Evolutionary conservation across 30 jellyfish, hydroid and myxozoan genomes (phyloP).

Genomic region (Pelagia noctiluca): DNA sequence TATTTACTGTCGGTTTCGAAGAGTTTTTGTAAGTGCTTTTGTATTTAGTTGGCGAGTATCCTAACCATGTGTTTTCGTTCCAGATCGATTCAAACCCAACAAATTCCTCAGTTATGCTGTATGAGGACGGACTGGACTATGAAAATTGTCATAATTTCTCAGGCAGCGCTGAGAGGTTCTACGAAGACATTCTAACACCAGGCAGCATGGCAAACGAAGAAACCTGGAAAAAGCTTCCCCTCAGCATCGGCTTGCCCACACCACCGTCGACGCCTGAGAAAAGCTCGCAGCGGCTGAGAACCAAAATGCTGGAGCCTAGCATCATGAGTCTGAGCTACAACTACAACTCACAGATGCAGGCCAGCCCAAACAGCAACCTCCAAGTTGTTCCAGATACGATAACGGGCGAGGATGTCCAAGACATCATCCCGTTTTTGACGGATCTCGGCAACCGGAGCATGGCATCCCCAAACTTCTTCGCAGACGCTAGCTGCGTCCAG

Average conservation of each 20-base stretch:
- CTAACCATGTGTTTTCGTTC: constrained; percentile 41
- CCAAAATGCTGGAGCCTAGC: constrained; percentile 50
- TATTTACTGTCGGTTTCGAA: too few species aligned
- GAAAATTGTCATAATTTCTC: constrained; percentile 65
- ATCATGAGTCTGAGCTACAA: constrained; percentile 25
- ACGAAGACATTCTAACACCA: constrained; percentile 71
- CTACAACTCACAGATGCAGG: constrained; percentile 44
- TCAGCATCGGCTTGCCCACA: constrained; percentile 71
- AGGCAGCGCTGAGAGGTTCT: constrained; percentile 62
- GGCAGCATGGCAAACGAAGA: constrained; percentile 64
- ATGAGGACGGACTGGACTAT: constrained; percentile 63
- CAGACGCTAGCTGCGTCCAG: constrained; percentile 42
- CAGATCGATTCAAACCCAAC: constrained; percentile 34
- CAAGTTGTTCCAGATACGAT: constrained; percentile 88
- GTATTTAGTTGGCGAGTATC: background rate
- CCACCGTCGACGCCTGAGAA: constrained; percentile 91
- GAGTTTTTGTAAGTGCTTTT: background rate
- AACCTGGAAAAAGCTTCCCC: constrained; percentile 61
- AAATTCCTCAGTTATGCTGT: constrained; percentile 59
- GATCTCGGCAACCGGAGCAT: constrained; percentile 74
- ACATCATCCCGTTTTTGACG: constrained; percentile 72
- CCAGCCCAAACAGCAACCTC: constrained; percentile 71
- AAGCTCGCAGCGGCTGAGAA: constrained; percentile 39
- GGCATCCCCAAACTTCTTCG: constrained; percentile 77
- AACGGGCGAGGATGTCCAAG: constrained; percentile 85